These are phyloP conservation scores for Camelus bactrianus DNA, from an alignment of 2,113 vertebrate genomes.

Conservation along the genomic window DNA sequence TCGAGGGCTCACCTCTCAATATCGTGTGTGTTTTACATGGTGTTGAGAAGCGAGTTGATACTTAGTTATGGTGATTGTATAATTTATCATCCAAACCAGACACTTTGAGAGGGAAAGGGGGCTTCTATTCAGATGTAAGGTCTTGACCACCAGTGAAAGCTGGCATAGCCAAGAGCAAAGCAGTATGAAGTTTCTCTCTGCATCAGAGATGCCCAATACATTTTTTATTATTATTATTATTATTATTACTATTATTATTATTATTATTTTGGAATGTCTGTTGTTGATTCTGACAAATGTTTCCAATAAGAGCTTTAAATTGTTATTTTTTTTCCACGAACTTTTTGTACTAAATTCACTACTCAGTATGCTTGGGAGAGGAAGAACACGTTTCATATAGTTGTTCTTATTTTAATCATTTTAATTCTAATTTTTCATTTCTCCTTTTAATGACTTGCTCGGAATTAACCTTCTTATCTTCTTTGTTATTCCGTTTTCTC, in stretches of 20 bases:
- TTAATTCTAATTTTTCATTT: not conserved
- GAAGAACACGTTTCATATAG: not conserved
- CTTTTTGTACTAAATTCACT: not conserved
- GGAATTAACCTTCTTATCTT: not conserved
- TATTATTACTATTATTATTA: too few species aligned
- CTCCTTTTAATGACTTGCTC: not conserved
- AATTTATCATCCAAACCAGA: not conserved
- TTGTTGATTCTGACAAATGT: not conserved
- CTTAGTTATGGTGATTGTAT: not conserved
- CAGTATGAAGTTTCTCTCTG: fast-evolving
- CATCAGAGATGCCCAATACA: fast-evolving
- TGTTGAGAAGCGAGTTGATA: not conserved
- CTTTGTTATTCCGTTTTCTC: not conserved
- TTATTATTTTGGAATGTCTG: not conserved
- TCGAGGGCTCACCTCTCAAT: not conserved
- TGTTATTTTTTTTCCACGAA: not conserved
- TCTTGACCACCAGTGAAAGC: not conserved
- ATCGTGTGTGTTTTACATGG: not conserved
- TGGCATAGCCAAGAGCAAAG: not conserved
- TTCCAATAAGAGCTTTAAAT: not conserved
- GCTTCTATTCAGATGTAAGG: not conserved
- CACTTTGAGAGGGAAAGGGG: not conserved
- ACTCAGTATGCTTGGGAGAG: not conserved
- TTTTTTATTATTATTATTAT: too few species aligned
- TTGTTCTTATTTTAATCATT: constrained; percentile 10